phyloP scores from a whole-genome alignment of 2,113 vertebrate species.

The Tetraodon nigroviridis region DNA sequence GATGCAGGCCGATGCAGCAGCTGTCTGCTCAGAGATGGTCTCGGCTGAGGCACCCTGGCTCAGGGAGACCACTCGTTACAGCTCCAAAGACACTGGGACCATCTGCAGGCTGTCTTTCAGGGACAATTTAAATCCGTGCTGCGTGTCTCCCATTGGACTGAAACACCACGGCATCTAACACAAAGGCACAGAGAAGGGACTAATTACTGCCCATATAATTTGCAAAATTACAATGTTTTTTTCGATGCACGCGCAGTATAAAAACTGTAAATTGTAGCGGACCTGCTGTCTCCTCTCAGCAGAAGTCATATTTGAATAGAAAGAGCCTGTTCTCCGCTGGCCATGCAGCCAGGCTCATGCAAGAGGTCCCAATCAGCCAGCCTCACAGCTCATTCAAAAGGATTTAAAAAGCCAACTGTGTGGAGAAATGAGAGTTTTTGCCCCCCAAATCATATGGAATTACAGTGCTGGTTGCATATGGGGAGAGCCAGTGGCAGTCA shows the following conservation, averaged over 20 bases:
- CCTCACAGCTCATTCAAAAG: conserved; percentile 91
- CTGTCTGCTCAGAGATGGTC: not conserved
- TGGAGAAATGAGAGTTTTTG: conserved; percentile 99
- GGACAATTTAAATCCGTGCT: conserved; percentile 49
- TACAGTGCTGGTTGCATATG: conserved; percentile 97
- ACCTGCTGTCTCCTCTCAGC: conserved; percentile 59
- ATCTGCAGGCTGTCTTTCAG: conserved; percentile 59
- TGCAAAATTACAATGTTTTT: conserved; percentile 79
- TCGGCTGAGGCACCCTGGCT: not conserved
- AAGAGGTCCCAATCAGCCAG: conserved; percentile 82
- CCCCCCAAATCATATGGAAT: conserved; percentile 99
- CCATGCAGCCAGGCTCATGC: conserved; percentile 77
- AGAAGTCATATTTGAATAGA: conserved; percentile 93
- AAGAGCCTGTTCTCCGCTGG: conserved; percentile 73
- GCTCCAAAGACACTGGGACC: conserved; percentile 35
- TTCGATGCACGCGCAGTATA: conserved; percentile 66
- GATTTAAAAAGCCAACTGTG: conserved; percentile 98
- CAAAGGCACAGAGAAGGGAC: conserved; percentile 69
- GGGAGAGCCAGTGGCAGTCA: conserved; percentile 88
- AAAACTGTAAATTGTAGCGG: conserved; percentile 79
- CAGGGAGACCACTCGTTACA: conserved; percentile 17
- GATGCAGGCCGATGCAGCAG: conserved; percentile 3
- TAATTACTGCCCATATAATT: conserved; percentile 78
- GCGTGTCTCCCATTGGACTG: conserved; percentile 44
- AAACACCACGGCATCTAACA: conserved; percentile 52